phyloP scores from a whole-genome alignment of 2,113 vertebrate genomes.

The Cottus gobio region DNA sequence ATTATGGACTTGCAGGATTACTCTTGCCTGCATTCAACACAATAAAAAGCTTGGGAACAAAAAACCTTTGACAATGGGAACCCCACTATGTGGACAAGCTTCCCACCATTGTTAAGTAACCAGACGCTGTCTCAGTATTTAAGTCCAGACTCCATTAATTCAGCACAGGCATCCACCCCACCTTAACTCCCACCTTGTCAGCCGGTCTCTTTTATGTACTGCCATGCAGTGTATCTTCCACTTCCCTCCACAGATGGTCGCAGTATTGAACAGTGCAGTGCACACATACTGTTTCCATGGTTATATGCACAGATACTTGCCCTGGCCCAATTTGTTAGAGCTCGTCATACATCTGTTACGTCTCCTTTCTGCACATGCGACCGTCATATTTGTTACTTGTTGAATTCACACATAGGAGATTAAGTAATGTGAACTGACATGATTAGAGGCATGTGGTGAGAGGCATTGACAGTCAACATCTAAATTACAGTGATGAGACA shows the following conservation, averaged over 20 bases:
- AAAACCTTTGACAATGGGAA: slow-evolving; percentile 34
- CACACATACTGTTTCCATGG: slow-evolving; percentile 48
- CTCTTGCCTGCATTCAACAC: slow-evolving; percentile 13
- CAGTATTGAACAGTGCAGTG: slow-evolving; percentile 20
- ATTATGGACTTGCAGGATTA: slow-evolving; percentile 54
- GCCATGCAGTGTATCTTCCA: slow-evolving; percentile 52
- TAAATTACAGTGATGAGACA: slow-evolving; percentile 1
- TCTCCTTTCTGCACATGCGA: slow-evolving; percentile 6
- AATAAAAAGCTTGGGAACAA: slow-evolving; percentile 29
- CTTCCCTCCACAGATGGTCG: slow-evolving; percentile 57
- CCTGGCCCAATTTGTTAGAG: slow-evolving; percentile 22
- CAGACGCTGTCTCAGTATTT: slow-evolving; percentile 57
- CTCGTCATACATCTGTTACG: slow-evolving; percentile 30
- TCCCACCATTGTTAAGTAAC: slow-evolving; percentile 38
- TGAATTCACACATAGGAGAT: slow-evolving; percentile 3
- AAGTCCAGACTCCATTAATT: slow-evolving; percentile 69
- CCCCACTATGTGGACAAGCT: slow-evolving; percentile 20
- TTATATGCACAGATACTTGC: slow-evolving; percentile 43
- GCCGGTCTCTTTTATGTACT: slow-evolving; percentile 65
- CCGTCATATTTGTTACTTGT: not conserved
- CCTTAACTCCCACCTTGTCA: slow-evolving; percentile 72
- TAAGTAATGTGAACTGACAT: not conserved
- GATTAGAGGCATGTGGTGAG: not conserved
- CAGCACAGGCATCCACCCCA: slow-evolving; percentile 46
- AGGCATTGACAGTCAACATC: not conserved